Base-by-base conservation (phyloP, 2,113 vertebrate genomes). In the Vanacampus margaritifer region DNA sequence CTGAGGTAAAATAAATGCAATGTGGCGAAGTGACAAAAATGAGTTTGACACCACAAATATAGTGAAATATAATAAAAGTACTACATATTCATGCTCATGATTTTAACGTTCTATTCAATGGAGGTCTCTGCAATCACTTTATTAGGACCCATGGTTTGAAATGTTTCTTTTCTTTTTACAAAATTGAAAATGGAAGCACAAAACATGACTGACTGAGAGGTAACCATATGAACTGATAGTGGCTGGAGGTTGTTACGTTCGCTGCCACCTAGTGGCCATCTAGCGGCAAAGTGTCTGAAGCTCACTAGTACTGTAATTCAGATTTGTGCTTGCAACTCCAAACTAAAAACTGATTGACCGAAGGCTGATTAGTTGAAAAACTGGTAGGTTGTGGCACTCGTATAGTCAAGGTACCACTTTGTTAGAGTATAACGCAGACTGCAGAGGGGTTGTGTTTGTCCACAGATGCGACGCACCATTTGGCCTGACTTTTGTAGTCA, bases 381-480 rank as follows among this genome's bases (percentile, higher is more conserved):
- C 14, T 57, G 2, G 28, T 4, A 56, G 6, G 1, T 57, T 57
- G 59, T 13, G 23, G 21, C 3, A 54, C 62, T 37, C 41, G 12
- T 74, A 41, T 14, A 13, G 54, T 17, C 54, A 11, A 69, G 61
- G 21, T 51, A 51, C 9, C 19, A 57, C 54, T 67, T 65, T 61
- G 7, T 85, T 68, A 92, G 10, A 91, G 72, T 46, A 93, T 43
- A 48, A 61, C 78, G 74, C 91, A 93, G 14, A 93, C 90, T 54
- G 90, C 58, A 0, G 91, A 78, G 3, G 87, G 82, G 13, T 76
- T 63, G 35, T 89, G 88, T 66, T 84, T 89, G 14, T 65, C 73
- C 26, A 83, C 10, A 23, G 85, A 54, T 13, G 75, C 68, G 11
- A 54, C 73, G 9, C 72, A 67, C 80, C 87, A 87, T 41, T 50